These are phyloP conservation scores for Cherax destructor DNA, from an alignment of 1,140 invertebrate genomes.

Conservation along the genomic window DNA sequence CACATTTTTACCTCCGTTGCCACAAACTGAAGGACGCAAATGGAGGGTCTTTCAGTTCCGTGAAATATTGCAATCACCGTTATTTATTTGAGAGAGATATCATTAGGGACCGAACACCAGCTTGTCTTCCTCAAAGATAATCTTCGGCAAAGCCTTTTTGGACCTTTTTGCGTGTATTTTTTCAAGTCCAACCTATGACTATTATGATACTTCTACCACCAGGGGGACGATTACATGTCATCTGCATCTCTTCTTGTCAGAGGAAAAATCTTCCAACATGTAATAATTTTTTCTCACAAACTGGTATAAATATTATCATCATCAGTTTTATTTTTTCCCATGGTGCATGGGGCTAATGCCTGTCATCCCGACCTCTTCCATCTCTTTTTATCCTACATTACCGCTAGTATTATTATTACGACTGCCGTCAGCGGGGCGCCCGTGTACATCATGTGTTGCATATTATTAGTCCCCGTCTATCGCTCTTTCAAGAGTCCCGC, in stretches of 20 bases:
- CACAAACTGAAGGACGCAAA: not conserved
- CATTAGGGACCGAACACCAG: slow-evolving; percentile 11
- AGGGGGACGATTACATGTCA: not conserved
- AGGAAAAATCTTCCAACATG: not conserved
- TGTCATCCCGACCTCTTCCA: not conserved
- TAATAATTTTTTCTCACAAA: not conserved
- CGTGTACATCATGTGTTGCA: not conserved
- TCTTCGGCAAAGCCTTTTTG: not conserved
- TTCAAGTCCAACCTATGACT: not conserved
- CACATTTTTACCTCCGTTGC: slow-evolving; percentile 11
- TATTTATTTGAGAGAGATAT: slow-evolving; percentile 60
- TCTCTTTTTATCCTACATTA: not conserved
- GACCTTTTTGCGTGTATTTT: not conserved
- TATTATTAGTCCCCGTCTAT: not conserved
- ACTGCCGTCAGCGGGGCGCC: not conserved
- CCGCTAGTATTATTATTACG: not conserved
- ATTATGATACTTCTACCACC: not conserved
- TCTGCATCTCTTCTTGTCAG: not conserved
- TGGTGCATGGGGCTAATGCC: not conserved
- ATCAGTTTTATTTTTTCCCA: not conserved
- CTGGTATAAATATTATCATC: not conserved
- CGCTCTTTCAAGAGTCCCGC: not conserved
- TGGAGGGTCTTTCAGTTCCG: slow-evolving; percentile 28
- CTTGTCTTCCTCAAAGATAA: not conserved
- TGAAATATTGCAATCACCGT: slow-evolving; percentile 36